Base-by-base conservation (phyloP, 2,113 vertebrate species). In the Nothobranchius furzeri region DNA sequence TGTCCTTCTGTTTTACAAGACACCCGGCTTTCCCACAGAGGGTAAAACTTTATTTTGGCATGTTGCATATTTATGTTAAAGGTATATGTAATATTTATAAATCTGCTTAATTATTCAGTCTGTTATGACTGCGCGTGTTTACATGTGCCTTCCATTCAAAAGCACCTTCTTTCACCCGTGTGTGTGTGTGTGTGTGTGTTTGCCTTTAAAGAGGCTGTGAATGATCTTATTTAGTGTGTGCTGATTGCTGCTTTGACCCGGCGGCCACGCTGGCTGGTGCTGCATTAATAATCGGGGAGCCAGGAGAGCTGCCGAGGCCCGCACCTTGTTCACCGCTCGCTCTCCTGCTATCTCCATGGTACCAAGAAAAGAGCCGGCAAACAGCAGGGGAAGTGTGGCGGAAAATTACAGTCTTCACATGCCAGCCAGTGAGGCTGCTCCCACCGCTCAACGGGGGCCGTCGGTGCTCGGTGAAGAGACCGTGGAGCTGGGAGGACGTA, bases 201-300 rank as follows among this genome's bases (percentile, higher is more conserved):
- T 83, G 68, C 77, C 74, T 79, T 83, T 88, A 88, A 90, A 87
- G 81, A 89, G 82, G 78, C 82, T 84, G 76, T 90, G 90, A 90
- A 88, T 87, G 87, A 89, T 90, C 84, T 90, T 91, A 89, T 90
- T 90, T 91, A 83, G 83, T 82, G 83, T 61, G 77, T 30, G 66
- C 86, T 90, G 88, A 92, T 90, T 90, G 83, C 87, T 83, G 83
- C 84, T 89, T 90, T 91, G 91, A 91, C 89, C 91, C 89, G 88
- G 82, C 79, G 83, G 87, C 90, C 87, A 89, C 86, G 79, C 75
- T 82, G 83, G 74, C 87, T 89, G 86, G 88, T 80, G 85, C 84
- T 88, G 87, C 90, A 91, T 90, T 91, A 91, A 89, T 90, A 91
- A 89, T 90, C 85, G 69, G 37, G 25, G 78, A 89, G 86, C 77